phyloP scores from a whole-genome alignment of 2,888 invertebrate genomes.

The Anodontia alba region DNA sequence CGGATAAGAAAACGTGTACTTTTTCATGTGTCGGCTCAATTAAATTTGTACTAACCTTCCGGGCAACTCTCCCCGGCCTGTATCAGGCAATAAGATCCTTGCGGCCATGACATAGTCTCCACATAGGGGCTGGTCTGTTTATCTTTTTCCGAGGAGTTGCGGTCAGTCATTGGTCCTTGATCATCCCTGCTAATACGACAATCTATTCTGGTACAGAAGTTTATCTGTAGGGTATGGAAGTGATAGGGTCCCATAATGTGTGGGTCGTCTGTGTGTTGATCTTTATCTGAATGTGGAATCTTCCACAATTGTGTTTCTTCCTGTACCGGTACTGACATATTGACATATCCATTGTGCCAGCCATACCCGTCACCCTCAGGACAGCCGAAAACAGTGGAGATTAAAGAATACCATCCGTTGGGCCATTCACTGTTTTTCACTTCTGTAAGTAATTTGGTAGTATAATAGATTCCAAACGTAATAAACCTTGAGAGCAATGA shows the following conservation, averaged over 20 bases:
- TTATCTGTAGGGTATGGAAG: slow-evolving; percentile 44
- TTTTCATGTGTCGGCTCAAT: too few species aligned
- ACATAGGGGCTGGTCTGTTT: not conserved
- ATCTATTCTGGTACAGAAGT: slow-evolving; percentile 54
- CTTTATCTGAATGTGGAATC: slow-evolving; percentile 1
- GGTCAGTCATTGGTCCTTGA: not conserved
- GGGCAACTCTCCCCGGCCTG: slow-evolving; percentile 42
- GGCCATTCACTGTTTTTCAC: slow-evolving; percentile 44
- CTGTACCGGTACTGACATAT: slow-evolving; percentile 41
- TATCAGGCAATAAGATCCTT: slow-evolving; percentile 56
- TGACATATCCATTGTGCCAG: slow-evolving; percentile 54
- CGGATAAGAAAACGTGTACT: too few species aligned
- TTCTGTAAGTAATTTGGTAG: slow-evolving; percentile 33
- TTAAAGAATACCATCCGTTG: slow-evolving; percentile 43
- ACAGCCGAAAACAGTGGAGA: slow-evolving; percentile 61
- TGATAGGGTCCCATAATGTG: slow-evolving; percentile 61
- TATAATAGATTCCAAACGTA: too few species aligned
- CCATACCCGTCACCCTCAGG: slow-evolving; percentile 53
- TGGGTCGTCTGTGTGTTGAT: slow-evolving; percentile 37
- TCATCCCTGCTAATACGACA: not conserved
- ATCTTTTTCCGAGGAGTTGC: not conserved
- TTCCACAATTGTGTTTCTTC: slow-evolving; percentile 45
- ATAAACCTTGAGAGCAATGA: too few species aligned
- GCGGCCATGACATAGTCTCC: slow-evolving; percentile 25
- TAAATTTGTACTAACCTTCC: slow-evolving; percentile 43